Percentiles rank a stretch among this genome's conserved stretches.
Conservation (phyloP, 2,888 invertebrate genomes). For the Eupithecia inturbata region DNA sequence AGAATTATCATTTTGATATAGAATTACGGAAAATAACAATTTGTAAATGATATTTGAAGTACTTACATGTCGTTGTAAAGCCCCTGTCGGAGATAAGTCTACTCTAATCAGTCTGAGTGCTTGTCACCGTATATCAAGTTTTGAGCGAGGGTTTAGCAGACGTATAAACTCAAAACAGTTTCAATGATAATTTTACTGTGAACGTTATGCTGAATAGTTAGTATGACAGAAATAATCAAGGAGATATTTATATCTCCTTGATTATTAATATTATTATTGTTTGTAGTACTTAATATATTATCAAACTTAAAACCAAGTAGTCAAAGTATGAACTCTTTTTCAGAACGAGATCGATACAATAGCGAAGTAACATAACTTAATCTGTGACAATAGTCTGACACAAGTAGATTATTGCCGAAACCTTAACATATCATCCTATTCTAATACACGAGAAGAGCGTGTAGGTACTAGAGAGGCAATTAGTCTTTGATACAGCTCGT, state of each 20-base stretch:
- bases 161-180: slow-evolving; percentile 57
- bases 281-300: background rate
- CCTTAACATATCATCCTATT: background rate
- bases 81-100: slow-evolving; percentile 34
- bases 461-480: slow-evolving; percentile 54
- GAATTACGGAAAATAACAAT: slow-evolving; percentile 20
- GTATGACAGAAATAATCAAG: background rate
- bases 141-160: slow-evolving; percentile 61
- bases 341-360: background rate
- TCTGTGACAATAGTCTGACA: background rate
- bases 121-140: slow-evolving; percentile 77
- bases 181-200: slow-evolving; percentile 47
- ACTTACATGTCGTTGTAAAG: slow-evolving; percentile 27
- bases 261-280: too few relatives aligned
- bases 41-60: slow-evolving; percentile 38
- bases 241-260: too few relatives aligned
- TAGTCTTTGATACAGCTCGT: slow-evolving; percentile 74
- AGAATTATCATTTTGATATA: background rate
- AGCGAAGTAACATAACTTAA: too few relatives aligned
- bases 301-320: background rate
- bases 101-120: slow-evolving; percentile 77
- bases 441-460: background rate
- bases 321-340: background rate
- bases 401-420: background rate
- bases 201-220: background rate